These are phyloP conservation scores for Psittacula cyanocephala DNA, from an alignment of 2,113 vertebrate genomes.

Conservation along the genomic window DNA sequence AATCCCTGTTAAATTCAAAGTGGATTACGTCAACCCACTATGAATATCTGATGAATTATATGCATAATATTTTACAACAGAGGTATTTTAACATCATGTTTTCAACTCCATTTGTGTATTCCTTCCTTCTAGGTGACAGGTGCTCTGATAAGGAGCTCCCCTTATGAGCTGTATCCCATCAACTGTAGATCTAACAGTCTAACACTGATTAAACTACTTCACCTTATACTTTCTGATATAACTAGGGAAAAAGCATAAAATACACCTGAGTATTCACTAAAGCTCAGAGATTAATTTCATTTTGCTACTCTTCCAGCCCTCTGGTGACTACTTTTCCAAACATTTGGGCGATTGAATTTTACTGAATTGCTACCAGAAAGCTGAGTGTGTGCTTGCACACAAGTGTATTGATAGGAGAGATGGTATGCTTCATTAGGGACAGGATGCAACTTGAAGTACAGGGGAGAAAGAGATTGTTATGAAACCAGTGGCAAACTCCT, in stretches of 20 bases:
- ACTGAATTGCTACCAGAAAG: not conserved
- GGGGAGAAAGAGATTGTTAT: not conserved
- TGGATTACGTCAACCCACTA: not conserved
- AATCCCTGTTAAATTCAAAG: not conserved
- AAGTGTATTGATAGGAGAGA: not conserved
- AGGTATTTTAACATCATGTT: not conserved
- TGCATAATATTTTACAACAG: not conserved
- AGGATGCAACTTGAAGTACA: not conserved
- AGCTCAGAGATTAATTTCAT: not conserved
- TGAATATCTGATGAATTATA: not conserved
- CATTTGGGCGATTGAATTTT: not conserved
- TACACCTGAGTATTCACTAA: not conserved
- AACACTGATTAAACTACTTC: not conserved
- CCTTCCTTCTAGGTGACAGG: not conserved
- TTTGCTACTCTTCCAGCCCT: not conserved
- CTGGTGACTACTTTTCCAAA: not conserved
- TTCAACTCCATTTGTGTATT: not conserved
- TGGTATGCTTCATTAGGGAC: not conserved
- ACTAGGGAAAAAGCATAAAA: not conserved
- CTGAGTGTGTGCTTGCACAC: not conserved
- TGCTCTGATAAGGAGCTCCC: not conserved
- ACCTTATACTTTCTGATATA: not conserved
- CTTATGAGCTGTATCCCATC: not conserved
- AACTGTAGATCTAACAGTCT: not conserved
- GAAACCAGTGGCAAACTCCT: not conserved